Evolutionary conservation across 2,797 vertebrate species (phyloP), one percentile per base, ranked within the genome.

Genomic region (Coccyzus lansbergi): DNA sequence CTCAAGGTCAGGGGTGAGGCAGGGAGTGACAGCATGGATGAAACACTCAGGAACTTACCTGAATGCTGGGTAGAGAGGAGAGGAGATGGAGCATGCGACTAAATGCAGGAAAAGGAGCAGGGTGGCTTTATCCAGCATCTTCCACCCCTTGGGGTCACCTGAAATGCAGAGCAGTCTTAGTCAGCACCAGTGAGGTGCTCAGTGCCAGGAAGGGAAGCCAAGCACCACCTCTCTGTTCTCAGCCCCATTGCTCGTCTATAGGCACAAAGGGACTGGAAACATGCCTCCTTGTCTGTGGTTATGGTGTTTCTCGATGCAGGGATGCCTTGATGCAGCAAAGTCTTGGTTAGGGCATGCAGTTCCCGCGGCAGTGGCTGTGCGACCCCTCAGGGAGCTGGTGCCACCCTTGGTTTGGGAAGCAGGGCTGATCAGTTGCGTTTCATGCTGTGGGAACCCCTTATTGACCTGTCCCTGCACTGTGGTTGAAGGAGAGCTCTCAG

Each of bases 81-180:
- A 98, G 76, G 98, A 98, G 80, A 97, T 97, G 86, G 97, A 97
- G 93, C 98, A 97, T 29, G 98, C 68, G 20, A 98, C 95, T 89
- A 99, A 97, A 95, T 98, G 98, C 90, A 98, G 98, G 78, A 99
- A 94, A 93, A 98, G 90, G 65, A 99, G 96, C 97, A 98, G 95
- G 65, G 97, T 95, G 92, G 97, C 97, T 97, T 98, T 99, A 92
- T 98, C 97, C 97, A 98, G 98, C 98, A 98, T 99, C 95, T 96
- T 98, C 92, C 79, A 84, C 71, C 63, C 70, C 71, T 53, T 18
- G 67, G 62, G 67, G 55, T 90, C 72, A 88, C 96, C 97, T 97
- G 52, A 80, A 95, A 96, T 1, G 17, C 58, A 52, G 58, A 94
- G 51, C 76, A 83, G 72, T 28, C 49, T 6, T 56, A 64, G 31